phyloP scores from a whole-genome alignment of 2,888 invertebrate genomes.

The Heliconius cydno region DNA sequence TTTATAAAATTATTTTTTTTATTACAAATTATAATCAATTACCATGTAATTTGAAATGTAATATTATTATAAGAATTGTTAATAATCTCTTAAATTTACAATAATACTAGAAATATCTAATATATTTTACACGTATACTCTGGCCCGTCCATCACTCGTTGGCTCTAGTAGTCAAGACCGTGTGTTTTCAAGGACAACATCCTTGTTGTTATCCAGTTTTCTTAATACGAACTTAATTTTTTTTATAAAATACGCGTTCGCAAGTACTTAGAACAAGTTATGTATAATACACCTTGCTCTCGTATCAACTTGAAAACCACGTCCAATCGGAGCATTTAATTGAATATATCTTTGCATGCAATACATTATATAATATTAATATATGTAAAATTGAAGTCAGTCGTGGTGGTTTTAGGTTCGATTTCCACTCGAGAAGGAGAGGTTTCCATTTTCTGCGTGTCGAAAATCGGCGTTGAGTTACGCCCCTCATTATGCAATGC shows the following conservation, averaged over 20 bases:
- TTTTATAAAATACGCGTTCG: constrained; percentile 24
- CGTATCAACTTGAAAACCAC: constrained; percentile 16
- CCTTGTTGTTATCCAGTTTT: constrained; percentile 28
- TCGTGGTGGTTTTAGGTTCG: no score
- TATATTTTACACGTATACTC: neutral
- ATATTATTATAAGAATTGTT: neutral
- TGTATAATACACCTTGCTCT: constrained; percentile 6
- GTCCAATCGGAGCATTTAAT: neutral
- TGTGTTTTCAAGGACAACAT: constrained; percentile 26
- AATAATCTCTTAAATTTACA: no score
- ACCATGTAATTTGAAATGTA: neutral
- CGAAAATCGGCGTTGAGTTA: no score
- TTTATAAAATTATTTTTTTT: no score
- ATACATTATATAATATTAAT: neutral
- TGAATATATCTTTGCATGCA: neutral
- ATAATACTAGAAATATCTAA: neutral
- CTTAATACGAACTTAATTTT: constrained; percentile 21
- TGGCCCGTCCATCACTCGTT: constrained; percentile 3
- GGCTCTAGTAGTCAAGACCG: constrained; percentile 2
- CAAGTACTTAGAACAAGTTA: constrained; percentile 25
- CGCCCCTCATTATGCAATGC: no score
- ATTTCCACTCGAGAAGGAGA: no score
- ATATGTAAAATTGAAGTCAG: neutral
- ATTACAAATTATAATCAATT: no score
- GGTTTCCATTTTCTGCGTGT: no score